phyloP scores from a whole-genome alignment of 2,113 vertebrate species.

The Picathartes gymnocephalus region DNA sequence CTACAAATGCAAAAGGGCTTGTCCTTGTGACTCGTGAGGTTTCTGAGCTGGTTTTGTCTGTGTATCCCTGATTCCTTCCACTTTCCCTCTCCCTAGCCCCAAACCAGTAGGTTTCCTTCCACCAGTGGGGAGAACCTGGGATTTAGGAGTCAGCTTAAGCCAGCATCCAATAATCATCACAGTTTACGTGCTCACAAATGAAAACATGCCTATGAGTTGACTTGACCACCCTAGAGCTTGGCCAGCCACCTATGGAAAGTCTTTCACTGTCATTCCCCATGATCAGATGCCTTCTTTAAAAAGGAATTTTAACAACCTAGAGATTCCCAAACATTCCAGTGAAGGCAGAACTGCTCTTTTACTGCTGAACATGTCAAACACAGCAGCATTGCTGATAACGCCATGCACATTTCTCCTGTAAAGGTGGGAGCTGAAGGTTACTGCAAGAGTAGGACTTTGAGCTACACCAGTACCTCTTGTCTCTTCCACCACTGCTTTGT shows the following conservation, averaged over 20 bases:
- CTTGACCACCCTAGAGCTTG: background rate
- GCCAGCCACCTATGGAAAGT: background rate
- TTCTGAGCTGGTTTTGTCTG: background rate
- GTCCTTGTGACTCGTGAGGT: background rate
- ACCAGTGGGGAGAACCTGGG: background rate
- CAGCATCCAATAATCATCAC: background rate
- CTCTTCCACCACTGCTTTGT: background rate
- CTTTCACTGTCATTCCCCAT: background rate
- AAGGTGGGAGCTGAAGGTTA: background rate
- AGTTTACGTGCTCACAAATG: background rate
- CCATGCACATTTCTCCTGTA: background rate
- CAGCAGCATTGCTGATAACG: background rate
- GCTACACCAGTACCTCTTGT: background rate
- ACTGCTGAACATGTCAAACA: background rate
- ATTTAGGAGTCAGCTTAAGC: background rate
- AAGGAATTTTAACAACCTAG: background rate
- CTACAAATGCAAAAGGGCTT: background rate
- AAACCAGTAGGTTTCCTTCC: background rate
- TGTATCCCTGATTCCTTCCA: background rate
- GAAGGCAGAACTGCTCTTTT: background rate
- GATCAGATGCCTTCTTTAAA: background rate
- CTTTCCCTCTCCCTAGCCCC: background rate
- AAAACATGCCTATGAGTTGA: background rate
- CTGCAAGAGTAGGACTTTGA: background rate
- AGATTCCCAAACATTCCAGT: background rate